These are phyloP conservation scores for Lytechinus variegatus DNA, from an alignment of 35 echinoderm and acorn worm genomes.

Conservation along the genomic window DNA sequence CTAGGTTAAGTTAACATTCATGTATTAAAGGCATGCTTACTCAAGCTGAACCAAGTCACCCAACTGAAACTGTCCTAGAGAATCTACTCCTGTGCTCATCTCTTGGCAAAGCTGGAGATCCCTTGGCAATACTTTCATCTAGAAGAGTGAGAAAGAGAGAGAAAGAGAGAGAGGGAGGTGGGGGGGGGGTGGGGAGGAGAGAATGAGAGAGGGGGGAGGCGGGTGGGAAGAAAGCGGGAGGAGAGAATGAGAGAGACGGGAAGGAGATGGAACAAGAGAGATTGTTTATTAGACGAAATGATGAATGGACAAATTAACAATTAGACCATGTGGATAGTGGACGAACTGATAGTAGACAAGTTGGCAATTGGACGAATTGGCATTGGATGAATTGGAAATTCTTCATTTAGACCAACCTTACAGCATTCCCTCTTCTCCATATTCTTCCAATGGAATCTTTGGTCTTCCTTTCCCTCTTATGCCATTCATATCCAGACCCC, in stretches of 20 bases:
- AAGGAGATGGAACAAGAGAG: neutral
- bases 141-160: neutral
- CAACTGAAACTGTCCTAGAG: constrained; percentile 86
- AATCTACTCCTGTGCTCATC: constrained; percentile 92
- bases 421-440: no score
- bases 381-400: no score
- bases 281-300: no score
- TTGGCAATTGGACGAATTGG: no score
- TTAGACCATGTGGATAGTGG: no score
- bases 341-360: no score
- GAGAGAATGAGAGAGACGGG: neutral
- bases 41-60: constrained; percentile 91
- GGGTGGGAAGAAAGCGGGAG: no score
- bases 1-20: neutral
- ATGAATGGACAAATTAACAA: no score
- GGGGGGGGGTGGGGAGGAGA: neutral
- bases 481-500: no score
- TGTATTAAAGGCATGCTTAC: constrained; percentile 58
- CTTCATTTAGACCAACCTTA: no score
- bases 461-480: no score
- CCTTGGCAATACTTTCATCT: constrained; percentile 92
- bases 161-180: neutral
- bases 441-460: no score
- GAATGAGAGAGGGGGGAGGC: neutral
- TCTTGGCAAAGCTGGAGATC: constrained; percentile 88